Percentiles rank a stretch among this genome's conserved stretches.
Conservation (phyloP, 2,797 vertebrate genomes). For the Cryptoprocta ferox region DNA sequence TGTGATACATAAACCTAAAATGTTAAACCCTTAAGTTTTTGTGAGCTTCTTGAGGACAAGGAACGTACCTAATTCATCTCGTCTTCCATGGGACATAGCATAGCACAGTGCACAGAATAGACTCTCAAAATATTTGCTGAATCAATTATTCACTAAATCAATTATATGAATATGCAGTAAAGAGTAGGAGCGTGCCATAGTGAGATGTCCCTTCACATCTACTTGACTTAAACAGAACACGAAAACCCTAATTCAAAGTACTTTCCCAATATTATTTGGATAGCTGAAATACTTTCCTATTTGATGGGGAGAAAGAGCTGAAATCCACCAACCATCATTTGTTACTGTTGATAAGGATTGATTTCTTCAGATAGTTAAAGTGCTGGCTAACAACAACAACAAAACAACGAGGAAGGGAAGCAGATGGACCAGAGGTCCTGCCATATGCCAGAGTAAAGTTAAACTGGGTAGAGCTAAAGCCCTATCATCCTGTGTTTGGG, state of each 20-base stretch:
- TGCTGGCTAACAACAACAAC: neutral
- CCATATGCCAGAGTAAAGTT: neutral
- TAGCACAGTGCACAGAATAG: neutral
- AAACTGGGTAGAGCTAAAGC: neutral
- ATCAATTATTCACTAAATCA: neutral
- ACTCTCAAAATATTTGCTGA: neutral
- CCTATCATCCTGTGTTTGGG: neutral
- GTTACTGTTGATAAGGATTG: neutral
- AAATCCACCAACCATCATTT: neutral
- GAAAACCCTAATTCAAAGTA: neutral
- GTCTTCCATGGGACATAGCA: neutral
- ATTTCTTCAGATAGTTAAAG: slow-evolving; percentile 39
- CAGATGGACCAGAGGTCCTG: neutral
- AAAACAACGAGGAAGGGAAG: neutral
- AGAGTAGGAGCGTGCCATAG: neutral
- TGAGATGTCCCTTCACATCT: neutral
- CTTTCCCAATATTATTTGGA: neutral
- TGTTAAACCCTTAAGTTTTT: neutral
- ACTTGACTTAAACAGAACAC: neutral
- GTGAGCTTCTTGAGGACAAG: neutral
- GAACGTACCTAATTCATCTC: neutral
- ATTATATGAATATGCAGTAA: neutral
- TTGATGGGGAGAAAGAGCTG: neutral
- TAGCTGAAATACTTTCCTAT: neutral
- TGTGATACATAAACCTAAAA: neutral